These are phyloP conservation scores for Megaceryle torquata DNA, from an alignment of 2,113 vertebrate genomes.

Conservation along the genomic window DNA sequence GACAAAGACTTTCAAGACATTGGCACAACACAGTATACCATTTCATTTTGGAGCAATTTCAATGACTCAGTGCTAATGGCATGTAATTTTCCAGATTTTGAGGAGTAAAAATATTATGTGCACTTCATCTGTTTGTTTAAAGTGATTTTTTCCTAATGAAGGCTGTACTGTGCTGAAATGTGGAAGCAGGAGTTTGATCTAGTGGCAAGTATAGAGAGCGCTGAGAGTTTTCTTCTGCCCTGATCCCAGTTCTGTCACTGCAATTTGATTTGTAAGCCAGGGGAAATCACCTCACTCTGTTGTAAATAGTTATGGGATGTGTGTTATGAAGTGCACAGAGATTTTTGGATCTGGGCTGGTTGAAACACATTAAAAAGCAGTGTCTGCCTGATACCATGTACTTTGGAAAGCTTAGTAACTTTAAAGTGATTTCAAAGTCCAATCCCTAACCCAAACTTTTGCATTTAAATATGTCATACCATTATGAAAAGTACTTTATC, in stretches of 20 bases:
- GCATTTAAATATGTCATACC: not conserved
- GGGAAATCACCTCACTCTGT: not conserved
- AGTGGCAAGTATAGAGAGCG: slow-evolving; percentile 8
- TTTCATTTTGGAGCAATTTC: slow-evolving; percentile 75
- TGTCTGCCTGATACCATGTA: not conserved
- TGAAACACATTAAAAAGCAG: not conserved
- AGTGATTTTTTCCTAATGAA: slow-evolving; percentile 72
- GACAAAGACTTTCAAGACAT: slow-evolving; percentile 55
- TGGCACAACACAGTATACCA: slow-evolving; percentile 65
- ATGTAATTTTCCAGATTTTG: slow-evolving; percentile 76
- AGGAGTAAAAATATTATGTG: slow-evolving; percentile 79
- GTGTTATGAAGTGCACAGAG: not conserved
- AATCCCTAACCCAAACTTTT: not conserved
- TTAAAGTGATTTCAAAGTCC: not conserved
- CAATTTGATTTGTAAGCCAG: slow-evolving; percentile 12
- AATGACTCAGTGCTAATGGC: slow-evolving; percentile 72
- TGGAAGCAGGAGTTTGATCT: slow-evolving; percentile 29
- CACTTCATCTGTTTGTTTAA: slow-evolving; percentile 79
- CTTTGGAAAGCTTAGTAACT: not conserved
- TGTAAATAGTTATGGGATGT: not conserved
- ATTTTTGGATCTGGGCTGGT: not conserved
- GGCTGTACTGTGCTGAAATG: slow-evolving; percentile 49
- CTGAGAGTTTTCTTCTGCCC: not conserved
- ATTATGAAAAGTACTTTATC: not conserved
- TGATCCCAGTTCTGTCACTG: not conserved